phyloP scores from a whole-genome alignment of 2,797 vertebrate genomes.

The Huso huso region DNA sequence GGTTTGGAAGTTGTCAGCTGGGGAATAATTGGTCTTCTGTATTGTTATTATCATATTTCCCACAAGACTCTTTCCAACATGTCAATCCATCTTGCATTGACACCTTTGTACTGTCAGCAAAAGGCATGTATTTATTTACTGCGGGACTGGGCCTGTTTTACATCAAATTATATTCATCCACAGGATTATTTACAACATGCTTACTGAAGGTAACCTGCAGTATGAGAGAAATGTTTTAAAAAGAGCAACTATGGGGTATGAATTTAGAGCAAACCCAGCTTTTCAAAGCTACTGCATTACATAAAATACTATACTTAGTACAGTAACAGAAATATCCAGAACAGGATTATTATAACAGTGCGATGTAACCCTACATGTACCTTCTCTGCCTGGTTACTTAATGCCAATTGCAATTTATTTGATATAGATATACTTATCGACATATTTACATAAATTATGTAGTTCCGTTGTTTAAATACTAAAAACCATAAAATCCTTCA shows the following conservation, averaged over 20 bases:
- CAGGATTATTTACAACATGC: slow-evolving; percentile 5
- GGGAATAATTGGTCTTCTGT: slow-evolving; percentile 91
- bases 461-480: too few relatives aligned
- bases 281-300: slow-evolving; percentile 49
- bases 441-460: too few relatives aligned
- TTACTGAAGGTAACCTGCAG: not conserved
- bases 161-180: slow-evolving; percentile 51
- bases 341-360: too few relatives aligned
- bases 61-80: slow-evolving; percentile 76
- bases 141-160: slow-evolving; percentile 56
- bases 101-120: slow-evolving; percentile 76
- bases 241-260: too few relatives aligned
- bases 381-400: too few relatives aligned
- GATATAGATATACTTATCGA: too few relatives aligned
- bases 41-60: slow-evolving; percentile 90
- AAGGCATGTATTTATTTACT: slow-evolving; percentile 42
- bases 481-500: too few relatives aligned
- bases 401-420: too few relatives aligned
- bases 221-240: not conserved
- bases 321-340: too few relatives aligned
- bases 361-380: too few relatives aligned
- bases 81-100: slow-evolving; percentile 79
- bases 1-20: slow-evolving; percentile 84
- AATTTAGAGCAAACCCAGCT: slow-evolving; percentile 39
- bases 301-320: slow-evolving; percentile 36